Evolutionary conservation across 2,797 vertebrate species (phyloP), one percentile per base, ranked within the genome.

Genomic region (Denticeps clupeoides): DNA sequence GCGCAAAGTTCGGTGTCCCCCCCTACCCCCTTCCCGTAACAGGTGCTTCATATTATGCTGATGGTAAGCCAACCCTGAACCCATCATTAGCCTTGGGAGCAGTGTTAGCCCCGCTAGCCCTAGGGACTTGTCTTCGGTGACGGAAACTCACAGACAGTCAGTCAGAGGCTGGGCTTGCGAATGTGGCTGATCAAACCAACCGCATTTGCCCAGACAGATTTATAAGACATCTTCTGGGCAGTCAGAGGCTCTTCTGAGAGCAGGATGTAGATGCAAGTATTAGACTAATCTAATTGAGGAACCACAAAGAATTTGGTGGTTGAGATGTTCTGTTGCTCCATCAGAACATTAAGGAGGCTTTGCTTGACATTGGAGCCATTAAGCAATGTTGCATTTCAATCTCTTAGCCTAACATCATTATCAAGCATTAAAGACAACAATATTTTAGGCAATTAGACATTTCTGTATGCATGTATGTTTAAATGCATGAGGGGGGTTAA

Each of bases 11-110:
- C 58, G 29, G 24, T 25, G 24, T 25, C 24, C 24, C 24, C 7
- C 24, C 5, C 24, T 2, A 4, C 24, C 2, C 7, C 24, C 7
- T 2, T 7, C 24, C 7, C 24, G 67, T 66, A 64, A 71, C 81
- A 83, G 80, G 77, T 83, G 82, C 59, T 69, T 78, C 69, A 75
- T 66, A 80, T 84, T 86, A 82, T 47, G 53, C 61, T 73, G 75
- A 68, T 76, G 80, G 69, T 67, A 77, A 80, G 71, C 56, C 68
- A 57, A 66, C 63, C 70, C 55, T 71, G 68, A 79, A 68, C 62
- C 66, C 58, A 67, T 64, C 63, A 73, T 82, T 63, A 73, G 62
- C 62, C 65, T 62, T 51, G 63, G 69, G 72, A 73, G 58, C 70
- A 63, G 59, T 47, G 64, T 65, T 63, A 55, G 49, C 46, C 38